phyloP scores from a whole-genome alignment of 2,797 vertebrate species.

The Tragopan temminckii region DNA sequence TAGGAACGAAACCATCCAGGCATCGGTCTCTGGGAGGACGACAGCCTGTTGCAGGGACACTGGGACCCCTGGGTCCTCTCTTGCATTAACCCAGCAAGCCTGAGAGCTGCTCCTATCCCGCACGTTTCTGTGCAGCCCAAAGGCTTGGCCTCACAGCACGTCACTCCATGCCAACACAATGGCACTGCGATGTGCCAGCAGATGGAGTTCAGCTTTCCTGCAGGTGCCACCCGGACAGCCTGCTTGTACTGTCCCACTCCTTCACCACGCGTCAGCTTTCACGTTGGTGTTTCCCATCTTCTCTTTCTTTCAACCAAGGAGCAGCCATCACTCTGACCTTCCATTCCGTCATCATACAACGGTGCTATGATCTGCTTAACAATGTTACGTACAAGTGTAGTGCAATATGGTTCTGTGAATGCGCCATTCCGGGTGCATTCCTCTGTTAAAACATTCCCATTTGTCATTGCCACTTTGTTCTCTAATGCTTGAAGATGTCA shows the following conservation, averaged over 20 bases:
- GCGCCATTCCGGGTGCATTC: neutral
- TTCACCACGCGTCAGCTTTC: constrained; percentile 10
- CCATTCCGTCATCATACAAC: constrained; percentile 47
- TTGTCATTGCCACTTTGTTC: constrained; percentile 59
- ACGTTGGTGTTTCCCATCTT: neutral
- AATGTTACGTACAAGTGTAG: constrained; percentile 62
- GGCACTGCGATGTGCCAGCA: neutral
- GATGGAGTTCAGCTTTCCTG: neutral
- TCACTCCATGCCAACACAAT: too few relatives aligned
- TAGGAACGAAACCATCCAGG: constrained; percentile 47
- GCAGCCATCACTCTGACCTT: constrained; percentile 15
- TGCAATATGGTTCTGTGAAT: constrained; percentile 74
- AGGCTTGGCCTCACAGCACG: neutral
- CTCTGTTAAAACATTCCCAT: neutral
- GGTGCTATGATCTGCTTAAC: constrained; percentile 75
- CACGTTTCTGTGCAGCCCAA: neutral
- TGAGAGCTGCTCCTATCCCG: neutral
- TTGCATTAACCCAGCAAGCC: neutral
- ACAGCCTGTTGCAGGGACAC: neutral
- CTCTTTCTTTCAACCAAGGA: constrained; percentile 35
- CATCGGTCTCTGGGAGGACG: constrained; percentile 12
- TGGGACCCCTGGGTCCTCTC: neutral
- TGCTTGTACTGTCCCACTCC: constrained; percentile 38
- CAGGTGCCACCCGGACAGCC: constrained; percentile 38
- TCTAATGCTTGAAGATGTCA: constrained; percentile 52